phyloP scores from a whole-genome alignment of 2,888 invertebrate genomes.

The Tenodera sinensis region DNA sequence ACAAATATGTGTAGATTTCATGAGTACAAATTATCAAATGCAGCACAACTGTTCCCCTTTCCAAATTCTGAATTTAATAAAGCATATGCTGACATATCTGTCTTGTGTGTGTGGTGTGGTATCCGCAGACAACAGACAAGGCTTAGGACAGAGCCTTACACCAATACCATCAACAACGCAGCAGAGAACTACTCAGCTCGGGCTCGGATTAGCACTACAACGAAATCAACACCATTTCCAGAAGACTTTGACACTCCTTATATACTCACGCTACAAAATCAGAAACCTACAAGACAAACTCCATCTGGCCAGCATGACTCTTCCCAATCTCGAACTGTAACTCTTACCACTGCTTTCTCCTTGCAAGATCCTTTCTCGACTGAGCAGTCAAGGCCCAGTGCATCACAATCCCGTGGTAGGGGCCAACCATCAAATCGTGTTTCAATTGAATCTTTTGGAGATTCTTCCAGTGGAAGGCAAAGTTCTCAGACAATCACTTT shows the following conservation, averaged over 20 bases:
- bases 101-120: constrained; percentile 9
- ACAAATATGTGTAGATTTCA: background rate
- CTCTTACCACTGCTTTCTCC: constrained; percentile 13
- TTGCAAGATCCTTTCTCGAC: constrained; percentile 5
- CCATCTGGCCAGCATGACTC: background rate
- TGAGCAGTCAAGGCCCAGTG: background rate
- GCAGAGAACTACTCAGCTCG: background rate
- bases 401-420: background rate
- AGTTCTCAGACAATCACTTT: background rate
- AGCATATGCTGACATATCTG: background rate
- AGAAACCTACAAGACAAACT: background rate
- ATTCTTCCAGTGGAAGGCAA: background rate
- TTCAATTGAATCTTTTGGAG: background rate
- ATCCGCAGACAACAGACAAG: constrained; percentile 26
- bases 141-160: constrained; percentile 9
- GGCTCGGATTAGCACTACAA: background rate
- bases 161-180: background rate
- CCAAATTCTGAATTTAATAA: background rate
- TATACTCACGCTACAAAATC: background rate
- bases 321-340: constrained; percentile 9
- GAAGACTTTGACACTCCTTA: background rate
- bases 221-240: background rate
- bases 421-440: background rate
- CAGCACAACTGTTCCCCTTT: background rate
- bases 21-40: no score